phyloP scores from a whole-genome alignment of 2,888 invertebrate species.

The Drosophila fulvimacula region DNA sequence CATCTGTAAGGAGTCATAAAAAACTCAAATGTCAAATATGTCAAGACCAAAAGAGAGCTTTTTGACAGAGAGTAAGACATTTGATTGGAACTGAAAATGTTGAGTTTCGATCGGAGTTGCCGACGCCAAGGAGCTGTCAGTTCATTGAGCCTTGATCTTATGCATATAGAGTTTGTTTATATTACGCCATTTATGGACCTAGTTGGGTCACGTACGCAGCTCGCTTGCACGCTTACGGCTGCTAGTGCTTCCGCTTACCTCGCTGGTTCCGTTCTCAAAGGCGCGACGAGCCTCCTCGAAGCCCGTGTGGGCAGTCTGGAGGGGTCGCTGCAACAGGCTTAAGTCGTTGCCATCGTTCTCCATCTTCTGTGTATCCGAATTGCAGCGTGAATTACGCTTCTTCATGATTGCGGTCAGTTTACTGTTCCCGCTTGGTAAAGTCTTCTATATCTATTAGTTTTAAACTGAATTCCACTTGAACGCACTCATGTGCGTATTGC shows the following conservation, averaged over 20 bases:
- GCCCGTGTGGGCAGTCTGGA: constrained; percentile 89
- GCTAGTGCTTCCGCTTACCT: constrained; percentile 86
- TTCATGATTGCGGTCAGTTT: constrained; percentile 44
- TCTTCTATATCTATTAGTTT: constrained; percentile 9
- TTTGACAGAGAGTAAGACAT: background rate
- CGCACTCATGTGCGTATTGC: constrained; percentile 10
- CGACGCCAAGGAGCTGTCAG: background rate
- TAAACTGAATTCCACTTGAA: constrained; percentile 17
- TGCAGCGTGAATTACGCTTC: constrained; percentile 70
- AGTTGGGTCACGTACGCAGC: constrained; percentile 67
- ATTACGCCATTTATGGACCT: constrained; percentile 60
- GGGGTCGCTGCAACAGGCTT: constrained; percentile 88
- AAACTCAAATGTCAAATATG: background rate
- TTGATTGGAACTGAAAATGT: background rate
- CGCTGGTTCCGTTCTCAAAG: constrained; percentile 90
- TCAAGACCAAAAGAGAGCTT: background rate
- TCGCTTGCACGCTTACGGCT: constrained; percentile 10
- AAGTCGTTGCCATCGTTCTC: constrained; percentile 87
- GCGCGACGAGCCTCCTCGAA: constrained; percentile 90
- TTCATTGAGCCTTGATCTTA: background rate
- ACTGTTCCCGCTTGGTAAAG: constrained; percentile 3
- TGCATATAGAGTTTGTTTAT: constrained; percentile 1
- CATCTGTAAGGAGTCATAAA: background rate
- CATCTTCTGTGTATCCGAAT: constrained; percentile 65
- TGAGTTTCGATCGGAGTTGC: background rate